phyloP scores from a whole-genome alignment of 2,113 vertebrate genomes.

The Empidonax alnorum region DNA sequence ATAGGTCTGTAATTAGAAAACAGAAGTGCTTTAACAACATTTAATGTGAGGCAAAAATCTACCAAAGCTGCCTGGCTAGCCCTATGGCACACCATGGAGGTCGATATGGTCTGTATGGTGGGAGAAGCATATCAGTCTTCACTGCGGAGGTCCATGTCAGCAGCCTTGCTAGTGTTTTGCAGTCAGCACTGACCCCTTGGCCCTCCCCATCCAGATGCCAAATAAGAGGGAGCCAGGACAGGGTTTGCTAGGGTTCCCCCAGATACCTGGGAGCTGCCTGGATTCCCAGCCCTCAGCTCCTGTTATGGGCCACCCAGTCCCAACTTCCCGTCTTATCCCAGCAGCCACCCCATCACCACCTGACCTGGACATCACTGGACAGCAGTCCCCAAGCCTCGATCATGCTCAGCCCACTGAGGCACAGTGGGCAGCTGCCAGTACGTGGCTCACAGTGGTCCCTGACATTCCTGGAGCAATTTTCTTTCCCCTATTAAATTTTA shows the following conservation, averaged over 20 bases:
- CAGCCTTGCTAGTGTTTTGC: accelerated
- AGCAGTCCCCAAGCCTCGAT: accelerated
- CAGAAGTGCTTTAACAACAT: not conserved
- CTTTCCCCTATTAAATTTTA: not conserved
- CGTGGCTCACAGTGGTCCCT: not conserved
- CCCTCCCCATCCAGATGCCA: too few relatives aligned
- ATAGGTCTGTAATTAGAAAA: not conserved
- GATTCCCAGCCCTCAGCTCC: not conserved
- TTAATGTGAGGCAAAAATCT: not conserved
- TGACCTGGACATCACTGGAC: accelerated
- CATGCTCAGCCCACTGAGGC: accelerated
- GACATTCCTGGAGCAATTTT: not conserved
- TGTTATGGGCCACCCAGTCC: accelerated
- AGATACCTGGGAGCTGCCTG: accelerated
- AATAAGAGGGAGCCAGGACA: not conserved
- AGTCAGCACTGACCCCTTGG: not conserved
- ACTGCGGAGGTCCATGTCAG: not conserved
- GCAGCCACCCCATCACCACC: not conserved
- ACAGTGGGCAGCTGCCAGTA: accelerated
- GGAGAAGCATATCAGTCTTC: accelerated
- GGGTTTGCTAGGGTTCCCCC: accelerated
- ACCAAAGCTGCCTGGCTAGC: not conserved
- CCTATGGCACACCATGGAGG: not conserved
- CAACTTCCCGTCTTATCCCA: accelerated
- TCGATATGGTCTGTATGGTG: accelerated